Base-by-base conservation (phyloP, 1,140 invertebrate genomes). In the Carposina sasakii region DNA sequence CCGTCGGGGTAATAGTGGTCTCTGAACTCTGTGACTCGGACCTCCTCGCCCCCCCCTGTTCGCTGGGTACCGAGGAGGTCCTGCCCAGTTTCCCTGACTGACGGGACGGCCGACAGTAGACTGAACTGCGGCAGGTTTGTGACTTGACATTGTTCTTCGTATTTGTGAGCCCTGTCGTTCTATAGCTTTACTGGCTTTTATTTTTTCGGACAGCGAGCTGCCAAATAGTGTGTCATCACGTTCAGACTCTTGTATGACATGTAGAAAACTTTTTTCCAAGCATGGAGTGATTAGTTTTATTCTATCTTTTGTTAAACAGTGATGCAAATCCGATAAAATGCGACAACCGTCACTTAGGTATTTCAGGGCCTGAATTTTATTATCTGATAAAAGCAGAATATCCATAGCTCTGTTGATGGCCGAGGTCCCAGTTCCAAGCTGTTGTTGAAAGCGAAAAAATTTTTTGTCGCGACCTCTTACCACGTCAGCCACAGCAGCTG, bases 401-500 rank as follows among this genome's bases (percentile, higher is more conserved):
- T 44, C 42, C 26, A 44, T 31, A 5, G n/a, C 42, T 23, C 30
- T 23, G 20, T 47, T 47, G n/a, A 47, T 17, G n/a, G 45, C 45
- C 3, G 45, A 23, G 33, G 37, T 24, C 3, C 45, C 45, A 17
- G 17, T 8, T n/a, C 45, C 45, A 13, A 47, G 33, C 22, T 47
- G 45, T 47, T 47, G 45, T 47, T 47, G 45, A 2, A 28, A 17
- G 12, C 12, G 13, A 2, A 17, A 15, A n/a, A 13, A 21, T 24
- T 47, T 47, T 37, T 47, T 36, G 15, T 47, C 45, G 16, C 33
- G 45, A 9, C 21, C 45, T n/a, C n/a, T n/a, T n/a, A n/a, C n/a
- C 8, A 16, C 33, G 13, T 34, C 33, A 2, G 36, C 2, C 6
- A 39, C 36, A 9, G 36, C 36, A 8, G 36, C 36, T 10, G 36